Evolutionary conservation across 2,888 invertebrate species (phyloP), one percentile per base, ranked within the genome.

Genomic region (Diadegma fenestrale): DNA sequence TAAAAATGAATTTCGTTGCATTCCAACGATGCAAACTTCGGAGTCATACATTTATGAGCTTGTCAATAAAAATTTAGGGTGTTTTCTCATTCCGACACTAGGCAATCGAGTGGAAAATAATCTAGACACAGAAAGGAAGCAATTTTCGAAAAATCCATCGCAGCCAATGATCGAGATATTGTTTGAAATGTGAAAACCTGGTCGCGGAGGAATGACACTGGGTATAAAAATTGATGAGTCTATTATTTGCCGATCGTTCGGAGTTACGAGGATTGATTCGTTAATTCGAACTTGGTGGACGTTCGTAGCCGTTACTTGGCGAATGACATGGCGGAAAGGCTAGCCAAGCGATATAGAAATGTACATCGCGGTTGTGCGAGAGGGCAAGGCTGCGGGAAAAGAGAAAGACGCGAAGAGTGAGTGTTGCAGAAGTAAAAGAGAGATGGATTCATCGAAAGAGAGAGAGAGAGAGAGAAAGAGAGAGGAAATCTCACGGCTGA

Each of bases 401-500:
- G 77, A 45, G 75, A 79, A 80, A 64, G 76, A 83, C 48, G 85
- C 87, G 88, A 85, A 85, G 86, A 88, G 87, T 86, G 80, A 85
- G 68, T 58, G 73, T 51, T 69, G 45, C 45, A 76, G 63, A 66
- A 61, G 80, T 77, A 58, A 84, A 71, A 81, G 72, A 84, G 69
- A 26, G 58, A 26, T 26, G 58, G 26, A 26, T 26, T 26, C 6
- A 58, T 58, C 26, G 26, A 72, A 61, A 69, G 73, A 77, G 79
- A 61, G 78, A 75, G 90, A 61, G 90, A 87, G 91, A 91, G 91
- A 91, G 93, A 93, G 76, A 54, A 61, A 75, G 90, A 61, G 90
- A 87, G 91, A 91, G 91, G 91, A 93, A 93, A 93, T 93, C 93
- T 93, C 93, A 93, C 92, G 93, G 93, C 92, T 93, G 93, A 92